Base-by-base conservation (phyloP, 1,140 invertebrate genomes). In the Ctenoplectra terminalis region DNA sequence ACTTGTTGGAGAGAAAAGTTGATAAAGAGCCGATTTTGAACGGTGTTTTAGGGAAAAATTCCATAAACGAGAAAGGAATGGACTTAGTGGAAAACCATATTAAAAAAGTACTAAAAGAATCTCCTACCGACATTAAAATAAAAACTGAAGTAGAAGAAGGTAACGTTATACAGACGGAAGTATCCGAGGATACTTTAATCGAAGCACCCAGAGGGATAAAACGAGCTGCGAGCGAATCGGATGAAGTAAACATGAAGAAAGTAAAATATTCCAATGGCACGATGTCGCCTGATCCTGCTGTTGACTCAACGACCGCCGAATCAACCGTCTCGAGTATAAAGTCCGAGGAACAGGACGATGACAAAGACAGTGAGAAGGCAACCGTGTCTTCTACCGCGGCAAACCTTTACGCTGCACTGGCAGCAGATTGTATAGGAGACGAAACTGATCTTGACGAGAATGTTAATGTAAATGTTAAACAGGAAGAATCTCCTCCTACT, bases 331-430 rank as follows among this genome's bases (percentile, higher is more conserved):
- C 92, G 7, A 93, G 91, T 82, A 86, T 94, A 81, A 92, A 94
- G 77, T 91, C 94, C 34, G 89, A 95, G 79, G 91, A 93, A 31
- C 92, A 91, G 8, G 94, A 94, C 8, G 94, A 95, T 48, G 93
- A 94, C 48, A 92, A 93, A 37, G 91, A 91, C 13, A 90, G 92
- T 2, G 93, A 93, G 46, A 92, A 93, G 46, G 92, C 91, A 4
- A 95, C 95, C 2, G 95, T 96, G 0, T 96, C 96, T 0, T 96
- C 96, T 3, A 96, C 96, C n/a, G 96, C 96, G 0, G 96, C 96
- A 0, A 96, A 96, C 91, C 90, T 96, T 15, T 96, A 96, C 87
- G 96, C 96, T 0, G 96, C 96, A 66, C 92, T 96, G 34, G 96
- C 96, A 0, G 96, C 96, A 0, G 96, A 96, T 82, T 95, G 96